Evolutionary conservation across 1,140 invertebrate species (phyloP).

Genomic region (Monochamus saltuarius): DNA sequence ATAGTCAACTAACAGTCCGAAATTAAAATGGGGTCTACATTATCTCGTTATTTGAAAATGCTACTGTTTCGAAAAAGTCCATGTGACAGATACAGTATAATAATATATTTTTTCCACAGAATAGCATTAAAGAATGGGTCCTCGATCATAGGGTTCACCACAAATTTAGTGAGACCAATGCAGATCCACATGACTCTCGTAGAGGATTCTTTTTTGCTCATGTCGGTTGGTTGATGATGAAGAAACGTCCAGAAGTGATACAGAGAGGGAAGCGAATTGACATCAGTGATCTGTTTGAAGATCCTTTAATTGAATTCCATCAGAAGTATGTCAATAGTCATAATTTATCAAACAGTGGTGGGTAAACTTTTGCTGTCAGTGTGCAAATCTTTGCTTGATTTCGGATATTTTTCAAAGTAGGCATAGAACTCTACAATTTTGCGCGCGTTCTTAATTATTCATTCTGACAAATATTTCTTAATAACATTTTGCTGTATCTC

Average conservation of each 20-base stretch:
- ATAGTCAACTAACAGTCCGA: too few relatives aligned
- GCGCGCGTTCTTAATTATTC: too few relatives aligned
- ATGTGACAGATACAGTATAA: too few relatives aligned
- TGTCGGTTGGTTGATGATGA: slow-evolving; percentile 67
- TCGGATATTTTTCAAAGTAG: too few relatives aligned
- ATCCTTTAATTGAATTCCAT: slow-evolving; percentile 66
- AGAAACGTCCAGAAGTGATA: slow-evolving; percentile 66
- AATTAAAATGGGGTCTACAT: too few relatives aligned
- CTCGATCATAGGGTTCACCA: slow-evolving; percentile 87
- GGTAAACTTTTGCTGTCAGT: too few relatives aligned
- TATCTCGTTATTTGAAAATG: too few relatives aligned
- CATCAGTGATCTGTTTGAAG: slow-evolving; percentile 62
- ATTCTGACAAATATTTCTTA: too few relatives aligned
- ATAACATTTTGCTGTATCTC: too few relatives aligned
- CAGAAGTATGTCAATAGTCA: slow-evolving; percentile 49
- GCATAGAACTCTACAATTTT: too few relatives aligned
- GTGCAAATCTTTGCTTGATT: too few relatives aligned
- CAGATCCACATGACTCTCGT: slow-evolving; percentile 73
- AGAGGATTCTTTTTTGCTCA: slow-evolving; percentile 72
- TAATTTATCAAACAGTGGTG: not conserved
- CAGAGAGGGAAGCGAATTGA: slow-evolving; percentile 64
- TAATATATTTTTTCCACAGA: slow-evolving; percentile 61
- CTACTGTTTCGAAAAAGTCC: not conserved
- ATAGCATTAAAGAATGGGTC: slow-evolving; percentile 74
- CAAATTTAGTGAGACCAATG: slow-evolving; percentile 65